A percentile compares a stretch with the other conserved stretches of the same genome.
Conservation (phyloP, 1,140 invertebrate species). For the Euura lappo region DNA sequence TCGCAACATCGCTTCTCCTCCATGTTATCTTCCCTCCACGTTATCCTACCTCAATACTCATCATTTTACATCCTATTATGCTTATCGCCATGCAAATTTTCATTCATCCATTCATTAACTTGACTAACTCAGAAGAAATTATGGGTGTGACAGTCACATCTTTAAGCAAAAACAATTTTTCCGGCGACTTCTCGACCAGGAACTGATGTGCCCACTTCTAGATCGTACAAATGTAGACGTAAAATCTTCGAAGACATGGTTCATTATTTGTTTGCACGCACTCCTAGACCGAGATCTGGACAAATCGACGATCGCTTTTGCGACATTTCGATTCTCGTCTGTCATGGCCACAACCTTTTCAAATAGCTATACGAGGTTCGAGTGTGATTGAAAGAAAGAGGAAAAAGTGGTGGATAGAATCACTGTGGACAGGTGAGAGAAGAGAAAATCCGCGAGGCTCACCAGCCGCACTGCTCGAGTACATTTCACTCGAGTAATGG, state of each 20-base stretch:
- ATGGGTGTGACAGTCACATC: no score
- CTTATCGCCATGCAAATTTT: not conserved
- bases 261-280: no score
- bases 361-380: not conserved
- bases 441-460: not conserved
- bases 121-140: no score
- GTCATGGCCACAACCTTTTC: conserved; percentile 39
- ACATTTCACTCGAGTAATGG: not conserved
- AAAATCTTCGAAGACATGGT: no score
- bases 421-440: not conserved
- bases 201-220: no score
- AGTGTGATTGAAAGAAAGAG: not conserved
- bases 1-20: no score
- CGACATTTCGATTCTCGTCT: conserved; percentile 28
- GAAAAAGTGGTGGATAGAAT: not conserved
- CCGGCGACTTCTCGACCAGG: no score
- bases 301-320: not conserved
- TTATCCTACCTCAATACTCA: no score
- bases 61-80: not conserved
- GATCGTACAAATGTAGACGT: no score
- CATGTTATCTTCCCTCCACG: no score
- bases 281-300: not conserved
- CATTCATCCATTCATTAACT: not conserved
- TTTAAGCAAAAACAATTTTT: no score
- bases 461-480: not conserved